Evolutionary conservation across 2,113 vertebrate species (phyloP).

Genomic region (Esox niger): DNA sequence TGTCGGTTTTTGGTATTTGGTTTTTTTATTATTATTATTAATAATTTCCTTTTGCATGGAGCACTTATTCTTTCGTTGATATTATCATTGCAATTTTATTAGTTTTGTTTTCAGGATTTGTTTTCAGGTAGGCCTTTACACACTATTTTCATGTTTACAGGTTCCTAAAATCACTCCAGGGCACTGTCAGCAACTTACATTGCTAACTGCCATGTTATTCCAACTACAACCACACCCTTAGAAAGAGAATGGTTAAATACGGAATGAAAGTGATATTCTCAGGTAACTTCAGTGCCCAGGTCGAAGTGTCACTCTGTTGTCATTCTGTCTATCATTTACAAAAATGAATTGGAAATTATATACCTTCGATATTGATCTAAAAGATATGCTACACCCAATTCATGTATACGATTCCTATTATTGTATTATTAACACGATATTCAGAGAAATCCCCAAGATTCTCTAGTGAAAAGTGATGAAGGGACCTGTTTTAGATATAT

Average conservation of each 20-base stretch:
- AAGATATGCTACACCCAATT: conserved; percentile 27
- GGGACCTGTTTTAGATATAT: conserved; percentile 63
- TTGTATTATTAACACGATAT: conserved; percentile 56
- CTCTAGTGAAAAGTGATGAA: conserved; percentile 44
- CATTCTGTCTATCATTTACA: conserved; percentile 19
- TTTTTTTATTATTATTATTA: conserved; percentile 25
- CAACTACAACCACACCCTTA: conserved; percentile 59
- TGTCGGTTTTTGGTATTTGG: conserved; percentile 20
- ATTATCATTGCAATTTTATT: conserved; percentile 48
- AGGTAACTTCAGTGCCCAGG: conserved; percentile 76
- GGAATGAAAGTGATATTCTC: conserved; percentile 73
- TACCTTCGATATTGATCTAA: conserved; percentile 20
- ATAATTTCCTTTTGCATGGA: conserved; percentile 69
- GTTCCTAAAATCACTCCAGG: conserved; percentile 44
- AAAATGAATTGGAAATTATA: conserved; percentile 1
- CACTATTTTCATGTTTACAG: conserved; percentile 66
- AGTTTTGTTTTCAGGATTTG: conserved; percentile 43
- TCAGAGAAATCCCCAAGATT: conserved; percentile 42
- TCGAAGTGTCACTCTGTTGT: conserved; percentile 57
- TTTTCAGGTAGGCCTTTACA: conserved; percentile 45
- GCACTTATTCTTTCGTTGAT: conserved; percentile 74
- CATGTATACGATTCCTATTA: conserved; percentile 46
- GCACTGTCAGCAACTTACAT: conserved; percentile 52
- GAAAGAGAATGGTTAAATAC: conserved; percentile 62
- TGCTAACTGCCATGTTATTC: conserved; percentile 54